These are phyloP conservation scores for Drosophila mayaguana DNA, from an alignment of 2,888 invertebrate species.

Conservation along the genomic window DNA sequence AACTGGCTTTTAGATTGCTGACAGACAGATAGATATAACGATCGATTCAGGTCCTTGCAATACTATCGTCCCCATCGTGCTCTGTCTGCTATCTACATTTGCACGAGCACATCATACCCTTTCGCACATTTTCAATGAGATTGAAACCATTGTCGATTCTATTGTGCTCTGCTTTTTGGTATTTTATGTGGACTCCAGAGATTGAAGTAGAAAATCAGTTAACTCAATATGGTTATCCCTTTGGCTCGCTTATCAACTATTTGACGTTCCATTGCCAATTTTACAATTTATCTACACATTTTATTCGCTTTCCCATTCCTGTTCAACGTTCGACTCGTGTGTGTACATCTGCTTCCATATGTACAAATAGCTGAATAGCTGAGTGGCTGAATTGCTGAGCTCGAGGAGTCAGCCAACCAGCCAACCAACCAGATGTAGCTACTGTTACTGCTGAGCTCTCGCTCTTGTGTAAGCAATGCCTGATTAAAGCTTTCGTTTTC, in stretches of 20 bases:
- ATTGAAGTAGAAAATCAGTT: conserved; percentile 6
- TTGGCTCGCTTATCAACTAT: conserved; percentile 11
- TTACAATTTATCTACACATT: conserved; percentile 16
- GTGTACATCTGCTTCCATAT: conserved; percentile 16
- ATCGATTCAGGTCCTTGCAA: neutral
- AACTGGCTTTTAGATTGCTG: too few species aligned
- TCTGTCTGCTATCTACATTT: neutral
- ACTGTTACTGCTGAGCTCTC: neutral
- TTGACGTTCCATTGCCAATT: conserved; percentile 17
- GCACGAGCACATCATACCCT: neutral
- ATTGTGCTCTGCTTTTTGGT: conserved; percentile 4
- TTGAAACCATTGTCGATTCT: neutral
- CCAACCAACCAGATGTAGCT: neutral
- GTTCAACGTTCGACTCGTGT: neutral
- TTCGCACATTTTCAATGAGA: neutral
- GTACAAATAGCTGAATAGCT: conserved; percentile 4
- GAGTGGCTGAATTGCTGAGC: neutral
- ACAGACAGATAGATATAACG: too few species aligned
- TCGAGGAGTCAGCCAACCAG: neutral
- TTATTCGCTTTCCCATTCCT: conserved; percentile 5
- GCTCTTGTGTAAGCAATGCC: neutral
- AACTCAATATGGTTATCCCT: conserved; percentile 4
- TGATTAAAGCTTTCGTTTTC: conserved; percentile 6
- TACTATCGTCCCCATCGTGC: neutral
- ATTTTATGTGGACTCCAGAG: neutral